Percentiles rank a stretch among this genome's conserved stretches.
Conservation (phyloP, 2,888 invertebrate species). For the Octonoba sinensis region DNA sequence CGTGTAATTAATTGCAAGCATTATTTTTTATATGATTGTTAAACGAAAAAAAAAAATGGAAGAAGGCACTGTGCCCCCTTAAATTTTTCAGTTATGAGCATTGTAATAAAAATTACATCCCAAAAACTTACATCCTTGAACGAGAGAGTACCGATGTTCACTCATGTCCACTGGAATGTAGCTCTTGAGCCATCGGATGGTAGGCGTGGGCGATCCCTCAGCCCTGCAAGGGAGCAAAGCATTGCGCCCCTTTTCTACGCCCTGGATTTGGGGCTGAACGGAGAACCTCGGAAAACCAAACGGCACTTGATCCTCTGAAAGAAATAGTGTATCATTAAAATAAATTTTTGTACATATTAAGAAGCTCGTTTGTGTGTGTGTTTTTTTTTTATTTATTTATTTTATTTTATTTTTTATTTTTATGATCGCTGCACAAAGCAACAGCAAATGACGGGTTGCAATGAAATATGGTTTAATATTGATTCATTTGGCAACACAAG, state of each 20-base stretch:
- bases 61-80: background rate
- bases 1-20: too few relatives aligned
- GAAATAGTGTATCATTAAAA: slow-evolving; percentile 9
- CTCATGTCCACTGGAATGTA: slow-evolving; percentile 86
- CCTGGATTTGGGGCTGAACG: slow-evolving; percentile 89
- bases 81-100: background rate
- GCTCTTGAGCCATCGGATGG: slow-evolving; percentile 94
- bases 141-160: slow-evolving; percentile 86
- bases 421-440: too few relatives aligned
- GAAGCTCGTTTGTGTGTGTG: too few relatives aligned
- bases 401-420: too few relatives aligned
- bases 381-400: too few relatives aligned
- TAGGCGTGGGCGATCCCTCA: slow-evolving; percentile 82
- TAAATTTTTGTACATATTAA: too few relatives aligned
- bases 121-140: slow-evolving; percentile 80
- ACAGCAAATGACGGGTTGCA: background rate
- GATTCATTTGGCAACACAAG: too few relatives aligned
- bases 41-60: background rate
- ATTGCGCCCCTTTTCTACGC: slow-evolving; percentile 94
- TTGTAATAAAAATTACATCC: background rate
- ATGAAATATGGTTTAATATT: too few relatives aligned
- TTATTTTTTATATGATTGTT: too few relatives aligned
- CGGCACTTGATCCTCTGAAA: slow-evolving; percentile 86
- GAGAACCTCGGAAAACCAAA: slow-evolving; percentile 91
- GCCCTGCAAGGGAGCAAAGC: slow-evolving; percentile 91